Conservation (phyloP, 2,888 invertebrate species). For the Andrena minutula region DNA sequence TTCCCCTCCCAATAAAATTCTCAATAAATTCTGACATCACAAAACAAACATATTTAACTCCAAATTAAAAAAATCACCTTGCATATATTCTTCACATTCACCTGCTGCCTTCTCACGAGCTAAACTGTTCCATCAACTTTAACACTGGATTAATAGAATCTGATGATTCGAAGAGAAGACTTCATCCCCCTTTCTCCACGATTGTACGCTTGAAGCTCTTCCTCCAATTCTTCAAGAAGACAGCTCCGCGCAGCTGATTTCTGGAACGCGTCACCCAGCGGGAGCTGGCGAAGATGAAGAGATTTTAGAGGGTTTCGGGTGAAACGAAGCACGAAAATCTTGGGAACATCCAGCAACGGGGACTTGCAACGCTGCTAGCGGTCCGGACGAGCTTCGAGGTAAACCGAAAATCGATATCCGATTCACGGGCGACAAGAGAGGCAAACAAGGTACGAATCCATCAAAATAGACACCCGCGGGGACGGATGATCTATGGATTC, state of each 20-base stretch:
- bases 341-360: conserved; percentile 10
- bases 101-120: neutral
- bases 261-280: neutral
- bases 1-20: no score
- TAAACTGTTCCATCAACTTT: neutral
- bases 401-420: conserved; percentile 62
- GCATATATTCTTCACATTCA: neutral
- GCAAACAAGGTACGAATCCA: conserved; percentile 49
- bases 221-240: neutral
- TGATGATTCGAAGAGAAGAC: neutral
- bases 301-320: conserved; percentile 46
- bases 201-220: neutral
- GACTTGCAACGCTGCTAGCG: conserved; percentile 7
- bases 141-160: neutral
- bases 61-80: no score
- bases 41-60: no score
- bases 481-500: conserved; percentile 52
- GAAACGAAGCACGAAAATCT: conserved; percentile 53
- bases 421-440: conserved; percentile 36
- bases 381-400: neutral
- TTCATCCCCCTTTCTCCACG: neutral
- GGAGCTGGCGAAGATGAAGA: neutral
- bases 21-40: no score
- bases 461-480: conserved; percentile 33
- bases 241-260: neutral